Percentiles rank a stretch among this genome's conserved stretches.
These are phyloP conservation scores for Trichomalopsis sarcophagae DNA, from an alignment of 1,140 invertebrate species.

Conservation along the genomic window DNA sequence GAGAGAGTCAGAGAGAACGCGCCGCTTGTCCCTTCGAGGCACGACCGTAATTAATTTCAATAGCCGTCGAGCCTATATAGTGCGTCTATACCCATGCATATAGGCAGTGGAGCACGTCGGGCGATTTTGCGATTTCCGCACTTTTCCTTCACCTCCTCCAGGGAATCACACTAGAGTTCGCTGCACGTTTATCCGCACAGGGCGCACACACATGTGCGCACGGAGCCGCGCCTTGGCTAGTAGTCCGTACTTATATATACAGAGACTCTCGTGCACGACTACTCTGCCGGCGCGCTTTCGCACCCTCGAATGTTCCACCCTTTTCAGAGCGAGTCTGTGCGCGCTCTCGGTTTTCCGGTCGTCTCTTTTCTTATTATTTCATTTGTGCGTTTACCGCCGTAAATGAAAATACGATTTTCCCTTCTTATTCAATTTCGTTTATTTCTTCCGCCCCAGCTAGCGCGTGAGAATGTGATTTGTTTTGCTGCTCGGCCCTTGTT, in stretches of 20 bases:
- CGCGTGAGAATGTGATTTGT: conserved; percentile 1
- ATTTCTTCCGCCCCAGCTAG: background rate
- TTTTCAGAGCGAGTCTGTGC: too few species aligned
- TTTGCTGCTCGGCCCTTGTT: background rate
- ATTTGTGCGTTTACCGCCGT: background rate
- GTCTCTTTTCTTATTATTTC: background rate
- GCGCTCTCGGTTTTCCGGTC: background rate
- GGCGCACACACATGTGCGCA: background rate
- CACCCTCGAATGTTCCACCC: background rate
- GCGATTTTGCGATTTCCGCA: background rate
- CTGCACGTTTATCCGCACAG: background rate
- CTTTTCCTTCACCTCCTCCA: background rate
- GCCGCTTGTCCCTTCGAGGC: background rate
- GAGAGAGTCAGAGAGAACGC: background rate
- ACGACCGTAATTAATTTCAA: conserved; percentile 28
- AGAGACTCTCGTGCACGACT: background rate
- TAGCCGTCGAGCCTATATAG: background rate
- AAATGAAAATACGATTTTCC: conserved; percentile 13
- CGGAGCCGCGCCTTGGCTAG: background rate
- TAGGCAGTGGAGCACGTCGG: background rate
- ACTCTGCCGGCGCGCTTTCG: background rate
- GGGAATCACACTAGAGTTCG: background rate
- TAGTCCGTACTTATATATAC: background rate
- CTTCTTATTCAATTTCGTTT: conserved; percentile 4
- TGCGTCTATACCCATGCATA: background rate